Evolutionary conservation across 2,113 vertebrate genomes (phyloP).

Genomic region (Gopherus evgoodei): DNA sequence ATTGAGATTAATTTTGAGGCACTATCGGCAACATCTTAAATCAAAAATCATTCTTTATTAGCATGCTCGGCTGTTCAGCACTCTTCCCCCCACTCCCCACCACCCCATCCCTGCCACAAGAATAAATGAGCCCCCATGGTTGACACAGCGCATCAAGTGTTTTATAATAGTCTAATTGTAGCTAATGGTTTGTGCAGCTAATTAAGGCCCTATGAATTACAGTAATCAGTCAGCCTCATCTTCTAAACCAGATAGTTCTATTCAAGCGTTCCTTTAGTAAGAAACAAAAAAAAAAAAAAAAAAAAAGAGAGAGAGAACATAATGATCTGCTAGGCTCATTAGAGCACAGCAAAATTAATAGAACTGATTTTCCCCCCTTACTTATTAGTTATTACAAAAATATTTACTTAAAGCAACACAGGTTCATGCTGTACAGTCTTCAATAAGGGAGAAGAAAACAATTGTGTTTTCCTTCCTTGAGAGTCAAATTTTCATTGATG

Average conservation of each 20-base stretch:
- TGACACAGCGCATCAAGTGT: slow-evolving; percentile 91
- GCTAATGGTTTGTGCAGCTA: slow-evolving; percentile 99
- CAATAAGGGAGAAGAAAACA: neutral
- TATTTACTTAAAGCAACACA: slow-evolving; percentile 51
- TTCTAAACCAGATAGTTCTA: slow-evolving; percentile 87
- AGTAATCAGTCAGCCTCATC: slow-evolving; percentile 98
- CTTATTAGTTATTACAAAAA: slow-evolving; percentile 46
- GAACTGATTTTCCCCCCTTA: slow-evolving; percentile 17
- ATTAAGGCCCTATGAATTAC: slow-evolving; percentile 99
- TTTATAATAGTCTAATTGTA: slow-evolving; percentile 99
- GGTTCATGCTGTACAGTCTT: neutral
- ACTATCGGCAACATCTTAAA: slow-evolving; percentile 89
- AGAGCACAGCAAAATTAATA: slow-evolving; percentile 64
- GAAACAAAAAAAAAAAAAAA: slow-evolving; percentile 63
- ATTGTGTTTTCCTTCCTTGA: neutral
- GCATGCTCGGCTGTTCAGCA: slow-evolving; percentile 75
- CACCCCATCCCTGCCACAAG: slow-evolving; percentile 79
- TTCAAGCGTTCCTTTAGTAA: slow-evolving; percentile 80
- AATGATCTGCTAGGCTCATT: slow-evolving; percentile 52
- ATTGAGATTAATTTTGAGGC: slow-evolving; percentile 90
- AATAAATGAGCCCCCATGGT: slow-evolving; percentile 88
- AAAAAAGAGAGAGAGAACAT: slow-evolving; percentile 46
- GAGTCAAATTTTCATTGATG: neutral
- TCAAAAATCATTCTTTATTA: slow-evolving; percentile 89
- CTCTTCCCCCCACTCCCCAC: slow-evolving; percentile 61